Evolutionary conservation across 2,888 invertebrate species (phyloP).

Genomic region (Tenthredo notha): DNA sequence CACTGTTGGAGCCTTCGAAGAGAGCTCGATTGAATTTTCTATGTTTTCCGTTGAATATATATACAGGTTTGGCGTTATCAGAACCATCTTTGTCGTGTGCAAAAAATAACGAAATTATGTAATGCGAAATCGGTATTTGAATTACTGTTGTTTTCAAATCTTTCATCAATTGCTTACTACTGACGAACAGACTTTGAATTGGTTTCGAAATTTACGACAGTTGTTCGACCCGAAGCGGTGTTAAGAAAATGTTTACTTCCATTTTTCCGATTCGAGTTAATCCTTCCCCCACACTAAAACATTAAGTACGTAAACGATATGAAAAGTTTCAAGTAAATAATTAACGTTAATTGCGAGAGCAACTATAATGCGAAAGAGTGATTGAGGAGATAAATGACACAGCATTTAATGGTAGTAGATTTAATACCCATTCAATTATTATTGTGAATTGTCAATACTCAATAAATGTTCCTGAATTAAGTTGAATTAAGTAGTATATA

Average conservation of each 20-base stretch:
- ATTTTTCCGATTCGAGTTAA: not conserved
- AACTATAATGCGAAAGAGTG: not conserved
- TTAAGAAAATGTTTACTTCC: constrained; percentile 5
- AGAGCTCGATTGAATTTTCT: not conserved
- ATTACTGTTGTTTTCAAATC: constrained; percentile 17
- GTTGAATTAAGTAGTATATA: not conserved
- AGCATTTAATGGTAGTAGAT: not conserved
- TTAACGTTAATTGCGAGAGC: not conserved
- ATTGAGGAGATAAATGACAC: not conserved
- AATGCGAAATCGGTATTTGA: not conserved
- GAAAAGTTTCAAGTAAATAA: not conserved
- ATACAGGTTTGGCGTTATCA: not conserved
- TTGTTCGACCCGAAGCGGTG: not conserved
- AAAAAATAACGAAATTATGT: constrained; percentile 28
- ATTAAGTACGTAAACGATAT: not conserved
- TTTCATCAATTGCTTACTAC: constrained; percentile 2
- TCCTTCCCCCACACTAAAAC: not conserved
- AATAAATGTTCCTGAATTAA: not conserved
- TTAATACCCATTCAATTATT: not conserved
- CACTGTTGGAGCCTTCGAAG: not conserved
- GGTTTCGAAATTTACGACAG: constrained; percentile 31
- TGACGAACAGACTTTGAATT: not conserved
- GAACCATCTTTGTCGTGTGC: constrained; percentile 5
- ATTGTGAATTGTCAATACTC: not conserved
- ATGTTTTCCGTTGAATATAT: not conserved